phyloP scores from a whole-genome alignment of 1,140 invertebrate genomes.

The Drosophila grimshawi region DNA sequence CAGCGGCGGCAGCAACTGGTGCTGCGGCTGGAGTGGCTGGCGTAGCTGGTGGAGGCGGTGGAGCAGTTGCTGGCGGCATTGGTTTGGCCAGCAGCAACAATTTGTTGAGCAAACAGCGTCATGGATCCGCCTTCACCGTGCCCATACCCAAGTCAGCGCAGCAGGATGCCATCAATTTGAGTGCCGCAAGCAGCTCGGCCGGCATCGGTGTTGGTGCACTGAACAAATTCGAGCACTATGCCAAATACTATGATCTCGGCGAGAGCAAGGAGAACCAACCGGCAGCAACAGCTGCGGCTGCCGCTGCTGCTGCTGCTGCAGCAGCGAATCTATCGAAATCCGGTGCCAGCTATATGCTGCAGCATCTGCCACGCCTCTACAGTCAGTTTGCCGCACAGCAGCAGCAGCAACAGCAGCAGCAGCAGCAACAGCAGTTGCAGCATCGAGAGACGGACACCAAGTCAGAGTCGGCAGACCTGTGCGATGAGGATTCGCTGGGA shows the following conservation, averaged over 20 bases:
- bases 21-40: constrained; percentile 8
- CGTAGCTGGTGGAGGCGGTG: constrained; percentile 28
- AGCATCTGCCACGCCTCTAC: constrained; percentile 86
- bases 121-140: constrained; percentile 88
- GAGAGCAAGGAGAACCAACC: constrained; percentile 83
- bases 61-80: constrained; percentile 13
- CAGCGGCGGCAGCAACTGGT: constrained; percentile 13
- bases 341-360: constrained; percentile 86
- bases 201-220: constrained; percentile 8
- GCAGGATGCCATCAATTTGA: constrained; percentile 60
- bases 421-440: constrained; percentile 37
- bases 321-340: constrained; percentile 74
- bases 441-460: constrained; percentile 61
- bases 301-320: constrained; percentile 61
- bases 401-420: constrained; percentile 32
- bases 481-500: constrained; percentile 75
- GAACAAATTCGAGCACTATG: constrained; percentile 80
- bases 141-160: constrained; percentile 85
- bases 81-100: constrained; percentile 32
- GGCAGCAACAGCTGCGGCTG: constrained; percentile 57
- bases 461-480: constrained; percentile 71
- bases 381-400: constrained; percentile 83
- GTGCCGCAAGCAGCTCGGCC: constrained; percentile 33
- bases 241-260: constrained; percentile 81
- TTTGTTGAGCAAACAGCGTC: constrained; percentile 84